Base-by-base conservation (phyloP, 2,888 invertebrate species). In the Drosophila niveifrons region DNA sequence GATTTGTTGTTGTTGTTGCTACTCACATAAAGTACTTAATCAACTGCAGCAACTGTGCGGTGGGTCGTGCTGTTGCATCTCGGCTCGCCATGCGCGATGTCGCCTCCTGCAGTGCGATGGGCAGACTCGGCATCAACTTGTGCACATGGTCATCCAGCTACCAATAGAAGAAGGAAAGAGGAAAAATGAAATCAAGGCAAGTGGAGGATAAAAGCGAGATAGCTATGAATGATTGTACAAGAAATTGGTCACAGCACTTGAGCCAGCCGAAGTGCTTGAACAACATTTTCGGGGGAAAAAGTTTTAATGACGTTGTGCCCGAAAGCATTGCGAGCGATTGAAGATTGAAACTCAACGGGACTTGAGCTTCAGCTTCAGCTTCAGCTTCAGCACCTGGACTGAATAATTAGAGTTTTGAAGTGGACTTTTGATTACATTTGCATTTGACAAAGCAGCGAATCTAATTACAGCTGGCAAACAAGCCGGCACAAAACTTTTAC, bases 1-100 rank as follows among this genome's bases (percentile, higher is more conserved):
- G n/a, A 18, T 43, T 11, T 10, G n/a, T 18, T 9, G 9, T 17
- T 10, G 29, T 13, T 17, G 31, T 34, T 29, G 28, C 73, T 87
- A 91, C 93, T 94, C 93, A 98, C 98, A 96, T 95, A 94, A 97
- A 97, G 93, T 96, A 97, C 91, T 97, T 97, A 91, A 97, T 97
- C 85, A 98, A 94, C 41, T 97, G 96, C 79, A 99, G 94, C 63
- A 98, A 94, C 91, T 98, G 98, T 36, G 98, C 96, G 23, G 97
- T 97, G 6, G 99, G 99, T 78, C 99, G 94, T 76, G 96, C 95
- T 75, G 96, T 94, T 0, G 97, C 95, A 90, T 99, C 98, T 75
- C 95, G 95, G 84, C 95, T 95, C 62, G 98, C 94, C 88, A 98
- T 94, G 72, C 98, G 94, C 57, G 96, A 95, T 6, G 96, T 95